These are phyloP conservation scores for Eolophus roseicapilla DNA, from an alignment of 2,113 vertebrate species.

Conservation along the genomic window DNA sequence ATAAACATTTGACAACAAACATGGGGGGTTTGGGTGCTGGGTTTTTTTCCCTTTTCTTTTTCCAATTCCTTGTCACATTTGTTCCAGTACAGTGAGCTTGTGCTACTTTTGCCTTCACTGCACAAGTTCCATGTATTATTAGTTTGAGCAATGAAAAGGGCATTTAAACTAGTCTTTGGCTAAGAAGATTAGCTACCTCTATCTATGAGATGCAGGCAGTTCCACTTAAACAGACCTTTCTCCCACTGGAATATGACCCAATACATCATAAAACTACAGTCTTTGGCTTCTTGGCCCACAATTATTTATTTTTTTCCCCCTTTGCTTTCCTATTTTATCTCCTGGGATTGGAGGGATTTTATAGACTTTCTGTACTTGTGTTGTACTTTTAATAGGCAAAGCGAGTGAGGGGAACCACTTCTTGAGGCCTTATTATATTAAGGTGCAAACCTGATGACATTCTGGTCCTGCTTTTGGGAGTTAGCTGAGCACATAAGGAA, in stretches of 20 bases:
- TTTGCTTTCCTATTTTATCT: neutral
- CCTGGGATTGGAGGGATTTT: neutral
- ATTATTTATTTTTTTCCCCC: neutral
- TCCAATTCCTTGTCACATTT: neutral
- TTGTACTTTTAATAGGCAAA: neutral
- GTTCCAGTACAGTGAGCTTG: constrained; percentile 7
- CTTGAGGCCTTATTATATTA: neutral
- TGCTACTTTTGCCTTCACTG: constrained; percentile 24
- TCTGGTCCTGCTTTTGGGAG: neutral
- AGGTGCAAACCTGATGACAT: neutral
- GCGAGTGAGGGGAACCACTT: neutral
- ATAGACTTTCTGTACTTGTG: neutral
- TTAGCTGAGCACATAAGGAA: neutral
- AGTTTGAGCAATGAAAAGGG: constrained; percentile 2
- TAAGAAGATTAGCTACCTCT: constrained; percentile 59
- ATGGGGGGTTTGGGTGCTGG: neutral
- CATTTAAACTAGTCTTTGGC: constrained; percentile 20
- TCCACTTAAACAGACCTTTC: neutral
- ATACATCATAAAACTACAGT: neutral
- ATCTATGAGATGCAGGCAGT: constrained; percentile 18
- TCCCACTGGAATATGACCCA: neutral
- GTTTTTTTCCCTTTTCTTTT: neutral
- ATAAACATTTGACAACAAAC: neutral
- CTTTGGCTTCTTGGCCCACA: neutral
- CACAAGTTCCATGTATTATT: constrained; percentile 32